Conservation (phyloP, 2,888 invertebrate species). For the Muschampia plurimacula region DNA sequence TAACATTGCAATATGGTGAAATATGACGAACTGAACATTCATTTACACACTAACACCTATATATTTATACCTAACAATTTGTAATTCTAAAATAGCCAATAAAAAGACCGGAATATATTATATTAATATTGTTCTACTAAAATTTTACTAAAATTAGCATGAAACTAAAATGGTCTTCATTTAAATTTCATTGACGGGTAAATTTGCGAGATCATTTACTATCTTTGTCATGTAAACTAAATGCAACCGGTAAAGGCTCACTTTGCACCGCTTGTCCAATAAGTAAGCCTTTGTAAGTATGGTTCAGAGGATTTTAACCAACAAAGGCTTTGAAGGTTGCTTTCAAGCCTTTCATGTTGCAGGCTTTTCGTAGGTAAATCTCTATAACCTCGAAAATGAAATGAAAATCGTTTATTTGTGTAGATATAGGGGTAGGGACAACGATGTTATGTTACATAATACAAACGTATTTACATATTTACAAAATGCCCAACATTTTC, state of each 20-base stretch:
- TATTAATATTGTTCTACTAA: too few species aligned
- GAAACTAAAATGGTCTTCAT: not conserved
- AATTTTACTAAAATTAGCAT: not conserved
- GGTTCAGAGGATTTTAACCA: slow-evolving; percentile 7
- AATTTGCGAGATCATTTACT: not conserved
- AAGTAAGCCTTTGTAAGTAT: slow-evolving; percentile 7
- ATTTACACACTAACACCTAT: too few species aligned
- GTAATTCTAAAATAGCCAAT: too few species aligned
- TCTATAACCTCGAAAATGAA: not conserved
- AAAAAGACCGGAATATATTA: too few species aligned
- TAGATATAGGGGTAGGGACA: too few species aligned
- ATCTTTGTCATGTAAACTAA: slow-evolving; percentile 1
- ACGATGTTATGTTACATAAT: too few species aligned
- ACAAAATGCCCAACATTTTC: too few species aligned
- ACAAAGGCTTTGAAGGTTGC: not conserved
- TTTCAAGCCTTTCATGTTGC: not conserved
- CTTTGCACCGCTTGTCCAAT: slow-evolving; percentile 6
- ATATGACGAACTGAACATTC: too few species aligned
- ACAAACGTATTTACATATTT: too few species aligned
- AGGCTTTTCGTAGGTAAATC: not conserved
- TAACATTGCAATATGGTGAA: too few species aligned
- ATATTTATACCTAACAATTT: too few species aligned
- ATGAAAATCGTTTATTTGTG: too few species aligned
- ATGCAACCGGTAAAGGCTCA: not conserved
- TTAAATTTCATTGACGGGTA: not conserved